phyloP scores from a whole-genome alignment of 2,888 invertebrate genomes.

The Macrosiphum euphorbiae region DNA sequence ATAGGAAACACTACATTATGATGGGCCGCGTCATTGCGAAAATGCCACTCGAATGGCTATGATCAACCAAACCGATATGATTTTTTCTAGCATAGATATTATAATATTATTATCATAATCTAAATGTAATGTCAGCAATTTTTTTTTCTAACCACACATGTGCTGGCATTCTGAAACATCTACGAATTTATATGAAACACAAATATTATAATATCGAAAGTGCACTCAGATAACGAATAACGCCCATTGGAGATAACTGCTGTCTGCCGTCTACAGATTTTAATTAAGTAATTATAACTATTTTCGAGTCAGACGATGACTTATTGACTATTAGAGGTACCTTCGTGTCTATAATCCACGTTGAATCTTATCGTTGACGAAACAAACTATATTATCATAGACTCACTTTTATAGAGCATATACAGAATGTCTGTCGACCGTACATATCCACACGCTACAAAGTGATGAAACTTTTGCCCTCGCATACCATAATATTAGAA shows the following conservation, averaged over 20 bases:
- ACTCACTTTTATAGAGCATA: neutral
- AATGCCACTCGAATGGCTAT: neutral
- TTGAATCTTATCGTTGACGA: neutral
- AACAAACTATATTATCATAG: neutral
- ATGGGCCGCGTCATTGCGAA: neutral
- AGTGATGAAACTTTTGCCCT: neutral
- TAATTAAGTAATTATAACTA: neutral
- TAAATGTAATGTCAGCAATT: neutral
- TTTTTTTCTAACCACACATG: neutral
- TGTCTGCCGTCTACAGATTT: neutral
- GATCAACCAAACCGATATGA: neutral
- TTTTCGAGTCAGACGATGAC: neutral
- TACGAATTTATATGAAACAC: neutral
- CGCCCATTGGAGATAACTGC: neutral
- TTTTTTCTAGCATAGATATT: neutral
- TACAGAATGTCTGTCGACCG: neutral
- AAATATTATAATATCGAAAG: neutral
- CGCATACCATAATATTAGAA: neutral
- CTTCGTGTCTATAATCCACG: neutral
- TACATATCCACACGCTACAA: neutral
- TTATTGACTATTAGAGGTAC: neutral
- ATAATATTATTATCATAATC: neutral
- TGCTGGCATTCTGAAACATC: neutral
- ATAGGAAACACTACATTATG: neutral
- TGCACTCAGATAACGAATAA: neutral